A percentile compares a stretch with the other conserved stretches of the same genome.
phyloP scores from a whole-genome alignment of 2,888 invertebrate species.

The Amphimallon solstitiale region DNA sequence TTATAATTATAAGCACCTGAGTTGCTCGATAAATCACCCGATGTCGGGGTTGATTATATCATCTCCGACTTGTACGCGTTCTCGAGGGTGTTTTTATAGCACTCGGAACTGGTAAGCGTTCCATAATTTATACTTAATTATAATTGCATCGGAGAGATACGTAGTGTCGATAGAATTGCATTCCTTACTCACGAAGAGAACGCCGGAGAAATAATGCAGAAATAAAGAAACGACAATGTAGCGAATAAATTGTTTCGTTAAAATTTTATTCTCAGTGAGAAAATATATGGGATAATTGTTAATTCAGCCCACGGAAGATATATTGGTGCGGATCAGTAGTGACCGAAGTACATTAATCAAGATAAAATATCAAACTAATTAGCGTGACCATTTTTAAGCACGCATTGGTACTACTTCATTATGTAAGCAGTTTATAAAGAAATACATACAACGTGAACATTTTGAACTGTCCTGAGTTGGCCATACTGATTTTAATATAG shows the following conservation, averaged over 20 bases:
- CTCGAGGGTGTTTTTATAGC: conserved; percentile 49
- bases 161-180: conserved; percentile 31
- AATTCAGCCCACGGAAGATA: too few species aligned
- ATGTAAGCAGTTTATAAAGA: too few species aligned
- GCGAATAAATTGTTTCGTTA: conserved; percentile 29
- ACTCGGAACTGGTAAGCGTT: conserved; percentile 43
- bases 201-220: not conserved
- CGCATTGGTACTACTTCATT: too few species aligned
- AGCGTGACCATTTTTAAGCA: too few species aligned
- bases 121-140: conserved; percentile 50
- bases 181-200: not conserved
- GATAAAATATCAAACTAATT: too few species aligned
- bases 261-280: conserved; percentile 12
- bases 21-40: conserved; percentile 45
- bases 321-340: too few species aligned
- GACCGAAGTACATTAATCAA: too few species aligned
- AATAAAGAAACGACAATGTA: too few species aligned
- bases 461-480: too few species aligned
- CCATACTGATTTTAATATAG: too few species aligned
- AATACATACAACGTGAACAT: too few species aligned
- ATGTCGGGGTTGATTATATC: conserved; percentile 48
- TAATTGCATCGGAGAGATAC: conserved; percentile 44
- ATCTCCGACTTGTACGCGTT: conserved; percentile 45
- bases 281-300: not conserved
- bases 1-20: conserved; percentile 48